Evolutionary conservation across 2,888 invertebrate species (phyloP).

Genomic region (Stenotaenia linearis): DNA sequence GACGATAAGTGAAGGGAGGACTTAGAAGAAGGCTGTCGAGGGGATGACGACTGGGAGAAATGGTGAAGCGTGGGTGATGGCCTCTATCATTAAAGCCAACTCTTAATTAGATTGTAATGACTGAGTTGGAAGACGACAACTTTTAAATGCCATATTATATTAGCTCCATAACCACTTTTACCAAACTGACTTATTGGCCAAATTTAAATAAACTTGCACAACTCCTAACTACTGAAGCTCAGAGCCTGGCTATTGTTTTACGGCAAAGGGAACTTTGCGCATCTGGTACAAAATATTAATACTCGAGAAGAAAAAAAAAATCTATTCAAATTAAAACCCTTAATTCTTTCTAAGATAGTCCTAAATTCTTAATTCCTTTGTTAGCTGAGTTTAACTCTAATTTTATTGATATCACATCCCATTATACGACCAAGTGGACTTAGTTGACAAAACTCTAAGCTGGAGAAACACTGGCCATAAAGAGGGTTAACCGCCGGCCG

Average conservation of each 20-base stretch:
- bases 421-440: not conserved
- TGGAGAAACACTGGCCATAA: not conserved
- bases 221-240: not conserved
- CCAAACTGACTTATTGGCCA: constrained; percentile 3
- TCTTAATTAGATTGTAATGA: constrained; percentile 19
- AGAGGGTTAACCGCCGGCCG: constrained; percentile 15
- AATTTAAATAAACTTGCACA: not conserved
- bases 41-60: not conserved
- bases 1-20: constrained; percentile 19
- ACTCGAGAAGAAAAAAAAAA: not conserved
- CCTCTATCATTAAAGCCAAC: constrained; percentile 11
- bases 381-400: constrained; percentile 15
- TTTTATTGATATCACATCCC: constrained; percentile 19
- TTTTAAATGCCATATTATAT: constrained; percentile 9
- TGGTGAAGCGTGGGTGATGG: not conserved
- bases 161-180: not conserved
- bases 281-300: not conserved
- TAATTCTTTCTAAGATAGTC: not conserved
- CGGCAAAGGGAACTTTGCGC: no score
- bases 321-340: not conserved
- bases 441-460: constrained; percentile 11
- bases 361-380: not conserved
- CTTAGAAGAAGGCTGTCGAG: constrained; percentile 2
- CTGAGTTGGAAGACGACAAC: constrained; percentile 6
- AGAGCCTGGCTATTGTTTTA: not conserved